phyloP scores from a whole-genome alignment of 2,113 vertebrate genomes.

The Eurystomus gularis region DNA sequence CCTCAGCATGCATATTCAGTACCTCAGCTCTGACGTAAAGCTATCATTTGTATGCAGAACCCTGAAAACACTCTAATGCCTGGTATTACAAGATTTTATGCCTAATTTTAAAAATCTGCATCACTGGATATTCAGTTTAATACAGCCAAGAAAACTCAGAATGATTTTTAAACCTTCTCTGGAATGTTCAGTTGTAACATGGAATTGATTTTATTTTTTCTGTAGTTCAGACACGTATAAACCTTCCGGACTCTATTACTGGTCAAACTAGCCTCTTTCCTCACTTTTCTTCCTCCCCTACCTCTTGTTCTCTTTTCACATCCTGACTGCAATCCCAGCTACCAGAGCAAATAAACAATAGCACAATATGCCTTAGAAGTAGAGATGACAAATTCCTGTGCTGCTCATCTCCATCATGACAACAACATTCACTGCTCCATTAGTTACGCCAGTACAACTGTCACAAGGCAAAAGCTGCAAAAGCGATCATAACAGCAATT shows the following conservation, averaged over 20 bases:
- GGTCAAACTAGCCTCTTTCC: background rate
- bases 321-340: background rate
- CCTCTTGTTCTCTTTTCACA: background rate
- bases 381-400: background rate
- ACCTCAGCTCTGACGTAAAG: background rate
- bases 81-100: background rate
- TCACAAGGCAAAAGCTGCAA: background rate
- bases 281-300: background rate
- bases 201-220: background rate
- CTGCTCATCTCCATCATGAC: background rate
- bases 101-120: background rate
- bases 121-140: background rate
- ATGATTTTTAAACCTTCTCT: background rate
- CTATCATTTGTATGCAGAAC: background rate
- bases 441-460: background rate
- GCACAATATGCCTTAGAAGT: background rate
- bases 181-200: background rate
- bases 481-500: background rate
- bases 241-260: background rate
- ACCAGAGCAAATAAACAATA: background rate
- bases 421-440: slow-evolving; percentile 19
- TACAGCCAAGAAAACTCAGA: background rate
- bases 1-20: background rate
- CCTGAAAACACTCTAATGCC: background rate
- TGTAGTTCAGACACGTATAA: background rate